Base-by-base conservation (phyloP, 2,113 vertebrate species). In the Pterocles burchelli region DNA sequence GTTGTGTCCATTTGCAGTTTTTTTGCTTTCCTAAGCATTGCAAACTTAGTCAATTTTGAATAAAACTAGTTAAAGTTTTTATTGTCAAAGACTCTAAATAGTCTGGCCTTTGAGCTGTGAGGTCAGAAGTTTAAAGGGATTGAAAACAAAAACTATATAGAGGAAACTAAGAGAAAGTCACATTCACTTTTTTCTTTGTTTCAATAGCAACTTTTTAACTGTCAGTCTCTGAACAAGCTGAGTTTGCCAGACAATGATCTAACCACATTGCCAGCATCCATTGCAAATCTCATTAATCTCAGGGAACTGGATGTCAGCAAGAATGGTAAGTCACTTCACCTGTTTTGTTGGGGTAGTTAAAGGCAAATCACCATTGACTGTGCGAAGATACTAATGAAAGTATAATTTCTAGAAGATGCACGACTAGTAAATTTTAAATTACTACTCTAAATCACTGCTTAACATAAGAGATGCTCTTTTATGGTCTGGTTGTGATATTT, bases 261-360 rank as follows among this genome's bases (percentile, higher is more conserved):
- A 91, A 98, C 99, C 57, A 97, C 98, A 81, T 98, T 99, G 98
- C 99, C 99, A 85, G 98, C 99, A 91, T 99, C 98, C 75, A 99
- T 99, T 96, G 99, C 99, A 96, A 99, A 99, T 98, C 99, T 99
- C 97, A 98, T 99, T 98, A 99, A 99, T 98, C 99, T 99, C 99
- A 99, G 98, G 98, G 99, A 99, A 98, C 98, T 99, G 90, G 99
- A 99, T 97, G 98, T 99, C 99, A 99, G 99, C 99, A 99, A 99
- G 98, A 99, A 99, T 98, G 99, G 99, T 99, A 99, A 99, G 99
- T 84, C 88, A 52, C 26, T 95, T 95, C 73, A 59, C 34, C 92
- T 91, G 66, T n/a, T 74, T 5, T 57, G 77, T 45, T 90, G 72
- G 36, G 74, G 49, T 59, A 86, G 45, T 54, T 93, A 84, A 93